These are phyloP conservation scores for Eubasilissa regina DNA, from an alignment of 1,140 invertebrate genomes.

Conservation along the genomic window DNA sequence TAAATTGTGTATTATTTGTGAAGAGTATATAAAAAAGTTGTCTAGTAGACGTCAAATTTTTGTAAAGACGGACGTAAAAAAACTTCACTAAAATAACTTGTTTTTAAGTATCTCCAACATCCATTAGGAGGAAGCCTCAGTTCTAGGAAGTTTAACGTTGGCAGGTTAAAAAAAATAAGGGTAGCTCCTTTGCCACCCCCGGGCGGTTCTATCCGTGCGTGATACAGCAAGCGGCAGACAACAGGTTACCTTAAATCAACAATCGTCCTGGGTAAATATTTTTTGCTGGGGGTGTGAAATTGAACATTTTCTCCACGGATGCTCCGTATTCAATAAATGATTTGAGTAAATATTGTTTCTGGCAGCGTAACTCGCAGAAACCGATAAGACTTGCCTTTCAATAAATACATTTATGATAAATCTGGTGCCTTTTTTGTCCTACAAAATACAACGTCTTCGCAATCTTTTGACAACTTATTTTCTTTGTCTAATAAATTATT, in stretches of 20 bases:
- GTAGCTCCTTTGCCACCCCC: background rate
- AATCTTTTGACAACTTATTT: no score
- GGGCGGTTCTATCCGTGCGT: conserved; percentile 7
- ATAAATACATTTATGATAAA: no score
- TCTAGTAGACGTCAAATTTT: no score
- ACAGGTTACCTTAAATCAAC: conserved; percentile 29
- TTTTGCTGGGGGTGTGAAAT: conserved; percentile 22
- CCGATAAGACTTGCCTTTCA: no score
- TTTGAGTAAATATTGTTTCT: conserved; percentile 28
- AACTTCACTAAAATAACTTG: conserved; percentile 13
- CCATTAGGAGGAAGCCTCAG: background rate
- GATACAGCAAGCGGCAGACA: conserved; percentile 6
- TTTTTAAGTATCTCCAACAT: background rate
- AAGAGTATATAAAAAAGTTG: no score
- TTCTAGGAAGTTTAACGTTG: conserved; percentile 8
- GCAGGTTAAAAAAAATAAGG: conserved; percentile 4
- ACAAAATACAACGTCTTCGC: no score
- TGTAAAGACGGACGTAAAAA: background rate
- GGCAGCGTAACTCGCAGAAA: conserved; percentile 9
- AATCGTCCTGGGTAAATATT: conserved; percentile 26
- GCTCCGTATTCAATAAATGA: conserved; percentile 20
- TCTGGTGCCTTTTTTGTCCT: no score
- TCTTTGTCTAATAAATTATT: no score
- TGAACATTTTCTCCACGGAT: conserved; percentile 29
- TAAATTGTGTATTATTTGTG: no score